Evolutionary conservation across 2,888 invertebrate genomes (phyloP), one percentile per base, ranked within the genome.

Genomic region (Zele albiditarsus): DNA sequence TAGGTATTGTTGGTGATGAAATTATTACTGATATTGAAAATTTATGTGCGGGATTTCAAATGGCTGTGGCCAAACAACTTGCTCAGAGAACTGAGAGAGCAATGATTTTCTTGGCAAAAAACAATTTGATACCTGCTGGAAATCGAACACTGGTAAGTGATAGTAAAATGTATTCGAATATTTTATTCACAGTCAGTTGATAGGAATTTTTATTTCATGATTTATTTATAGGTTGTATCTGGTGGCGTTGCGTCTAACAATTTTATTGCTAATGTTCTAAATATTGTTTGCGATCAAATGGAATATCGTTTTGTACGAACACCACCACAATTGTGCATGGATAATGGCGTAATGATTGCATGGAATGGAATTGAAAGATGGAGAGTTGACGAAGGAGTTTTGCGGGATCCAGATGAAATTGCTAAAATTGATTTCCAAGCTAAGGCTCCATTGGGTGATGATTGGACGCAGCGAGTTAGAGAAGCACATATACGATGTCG

Each of bases 281-380:
- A 92, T 83, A 89, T 93, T 66, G 87, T 98, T 78, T 95, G 96
- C 81, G 84, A 91, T 20, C 91, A 93, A 81, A 91, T 92, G 83
- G 92, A 91, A 0, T 96, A 93, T 83, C 90, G 90, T 84, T 90
- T 96, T 4, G 91, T 93, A 73, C 92, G 95, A 74, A 98, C 98
- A 16, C 95, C 97, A 3, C 93, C 95, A 27, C 91, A 92, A 84
- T 91, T 97, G 12, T 99, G 99, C 88, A 98, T 97, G 0, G 99
- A 99, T 89, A 99, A 99, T 92, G 99, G 99, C 8, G 93, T 98
- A 42, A 99, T 99, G 99, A 96, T 99, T 83, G 99, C 99, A 23
- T 99, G 99, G 98, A 98, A 98, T 91, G 98, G 97, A 10, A 91
- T 97, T 70, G 98, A 98, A 90, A 94, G 93, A 89, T 91, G 93